Conservation (phyloP, 2,113 vertebrate genomes). For the Myrmecobius fasciatus region DNA sequence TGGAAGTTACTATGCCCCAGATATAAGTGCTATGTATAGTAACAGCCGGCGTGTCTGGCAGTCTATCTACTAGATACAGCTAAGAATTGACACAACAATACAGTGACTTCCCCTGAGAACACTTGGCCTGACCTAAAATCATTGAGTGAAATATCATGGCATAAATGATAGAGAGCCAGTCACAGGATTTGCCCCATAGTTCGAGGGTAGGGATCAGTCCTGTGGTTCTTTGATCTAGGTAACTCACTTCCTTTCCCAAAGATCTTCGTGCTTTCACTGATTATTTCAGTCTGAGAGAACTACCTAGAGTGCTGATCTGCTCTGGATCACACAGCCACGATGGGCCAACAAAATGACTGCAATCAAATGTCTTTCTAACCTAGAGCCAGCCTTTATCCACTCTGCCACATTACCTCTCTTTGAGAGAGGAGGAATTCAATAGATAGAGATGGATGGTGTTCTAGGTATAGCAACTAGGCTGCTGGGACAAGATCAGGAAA, state of each 20-base stretch:
- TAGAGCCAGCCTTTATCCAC: background rate
- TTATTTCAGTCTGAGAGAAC: background rate
- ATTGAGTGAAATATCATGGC: background rate
- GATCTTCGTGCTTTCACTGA: background rate
- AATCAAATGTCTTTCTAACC: background rate
- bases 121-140: background rate
- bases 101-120: background rate
- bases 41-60: slow-evolving; percentile 71
- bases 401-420: background rate
- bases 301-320: background rate
- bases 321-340: background rate
- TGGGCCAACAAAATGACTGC: background rate
- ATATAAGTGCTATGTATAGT: slow-evolving; percentile 61
- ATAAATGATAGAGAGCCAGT: background rate
- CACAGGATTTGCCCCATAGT: background rate
- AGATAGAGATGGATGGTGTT: background rate
- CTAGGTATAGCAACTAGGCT: background rate
- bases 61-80: slow-evolving; percentile 54
- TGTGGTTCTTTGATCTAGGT: background rate
- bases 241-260: background rate
- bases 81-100: background rate
- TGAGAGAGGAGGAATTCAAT: background rate
- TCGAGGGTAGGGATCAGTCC: background rate
- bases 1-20: slow-evolving; percentile 49
- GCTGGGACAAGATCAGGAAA: background rate